Evolutionary conservation across 2,113 vertebrate species (phyloP).

Genomic region (Pungitius pungitius): DNA sequence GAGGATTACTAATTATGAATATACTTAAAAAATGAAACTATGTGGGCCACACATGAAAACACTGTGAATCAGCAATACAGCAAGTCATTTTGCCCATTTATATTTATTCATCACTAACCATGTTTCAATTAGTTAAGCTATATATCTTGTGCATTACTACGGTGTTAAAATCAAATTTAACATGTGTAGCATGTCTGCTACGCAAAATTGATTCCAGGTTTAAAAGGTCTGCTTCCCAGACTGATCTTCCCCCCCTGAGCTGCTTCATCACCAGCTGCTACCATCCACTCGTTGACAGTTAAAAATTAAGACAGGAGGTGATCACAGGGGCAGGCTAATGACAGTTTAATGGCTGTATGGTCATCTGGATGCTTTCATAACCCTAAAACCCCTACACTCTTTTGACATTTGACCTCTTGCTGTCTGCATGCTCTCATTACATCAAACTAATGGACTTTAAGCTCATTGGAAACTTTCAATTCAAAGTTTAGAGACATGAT

Average conservation of each 20-base stretch:
- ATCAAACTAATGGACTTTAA: constrained; percentile 33
- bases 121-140: background rate
- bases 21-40: background rate
- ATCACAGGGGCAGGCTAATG: constrained; percentile 51
- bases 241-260: constrained; percentile 14
- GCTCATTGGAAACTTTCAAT: background rate
- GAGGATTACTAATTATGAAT: background rate
- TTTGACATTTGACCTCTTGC: constrained; percentile 49
- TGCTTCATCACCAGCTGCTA: constrained; percentile 61
- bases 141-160: background rate
- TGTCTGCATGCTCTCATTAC: constrained; percentile 29
- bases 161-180: too few species aligned
- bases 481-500: background rate
- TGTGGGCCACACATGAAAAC: background rate
- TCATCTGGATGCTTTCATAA: constrained; percentile 43
- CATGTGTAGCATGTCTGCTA: background rate
- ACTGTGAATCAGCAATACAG: background rate
- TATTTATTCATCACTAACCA: too few species aligned
- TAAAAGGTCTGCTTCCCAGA: background rate
- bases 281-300: constrained; percentile 54
- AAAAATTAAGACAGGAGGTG: constrained; percentile 62
- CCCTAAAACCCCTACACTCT: constrained; percentile 6
- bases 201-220: background rate
- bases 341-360: constrained; percentile 55
- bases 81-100: background rate